Evolutionary conservation across 2,113 vertebrate genomes (phyloP), one percentile per base, ranked within the genome.

Genomic region (Misgurnus mizolepis): DNA sequence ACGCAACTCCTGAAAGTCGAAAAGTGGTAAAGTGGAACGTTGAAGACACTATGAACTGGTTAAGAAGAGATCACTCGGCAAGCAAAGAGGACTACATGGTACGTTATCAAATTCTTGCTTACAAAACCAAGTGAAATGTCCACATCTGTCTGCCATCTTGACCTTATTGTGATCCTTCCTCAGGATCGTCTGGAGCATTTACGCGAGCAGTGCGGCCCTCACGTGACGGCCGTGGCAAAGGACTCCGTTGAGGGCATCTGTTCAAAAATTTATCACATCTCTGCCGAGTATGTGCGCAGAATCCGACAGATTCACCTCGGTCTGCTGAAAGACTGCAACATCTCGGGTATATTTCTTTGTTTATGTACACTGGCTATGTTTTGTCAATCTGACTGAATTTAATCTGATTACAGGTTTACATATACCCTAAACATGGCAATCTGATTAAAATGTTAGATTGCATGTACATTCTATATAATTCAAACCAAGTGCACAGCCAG

Each of bases 31-130:
- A 99, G 79, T 99, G 98, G 98, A 99, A 99, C 0, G 96, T 98
- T 56, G 98, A 99, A 79, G 98, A 99, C 87, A 99, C 98, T 2
- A 98, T 99, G 93, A 99, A 92, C 92, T 99, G 98, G 98, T 93
- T 99, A 68, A 94, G 98, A 80, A 90, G 95, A 89, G 98, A 99
- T 90, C 95, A 97, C 87, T 98, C 96, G 0, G 97, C 98, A 83
- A 98, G 96, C 70, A 99, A 99, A 85, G 97, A 99, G 87, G 97
- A 99, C 89, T 99, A 99, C 89, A 99, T 99, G 97, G 97, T 99
- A 89, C 39, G 34, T 41, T 76, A 47, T 17, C 43, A 9, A 12
- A 34, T 7, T 1, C 15, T 60, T 56, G 41, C 0, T 12, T 67
- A 50, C 7, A 10, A 40, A 4, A 11, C 4, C 41, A 1, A 2